phyloP scores from a whole-genome alignment of 2,888 invertebrate species.

The Ceriagrion tenellum region DNA sequence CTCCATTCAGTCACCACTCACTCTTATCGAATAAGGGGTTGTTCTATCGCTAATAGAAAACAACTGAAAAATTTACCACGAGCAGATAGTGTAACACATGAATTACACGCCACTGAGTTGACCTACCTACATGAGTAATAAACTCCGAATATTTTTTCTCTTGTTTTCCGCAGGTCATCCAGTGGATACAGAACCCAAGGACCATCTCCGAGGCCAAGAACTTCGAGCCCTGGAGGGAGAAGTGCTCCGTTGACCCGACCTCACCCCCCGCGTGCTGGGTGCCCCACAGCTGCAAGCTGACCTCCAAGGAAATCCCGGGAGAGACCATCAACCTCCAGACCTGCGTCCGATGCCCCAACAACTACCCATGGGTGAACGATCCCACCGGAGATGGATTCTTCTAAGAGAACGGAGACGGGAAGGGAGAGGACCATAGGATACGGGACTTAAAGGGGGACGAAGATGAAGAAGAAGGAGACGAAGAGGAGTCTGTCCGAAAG shows the following conservation, averaged over 20 bases:
- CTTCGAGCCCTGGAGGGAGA: constrained; percentile 97
- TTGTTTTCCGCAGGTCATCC: constrained; percentile 85
- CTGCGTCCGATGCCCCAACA: constrained; percentile 94
- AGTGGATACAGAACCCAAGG: constrained; percentile 96
- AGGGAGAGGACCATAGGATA: background rate
- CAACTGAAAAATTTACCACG: too few species aligned
- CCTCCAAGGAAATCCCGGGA: constrained; percentile 95
- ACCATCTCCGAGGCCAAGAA: constrained; percentile 91
- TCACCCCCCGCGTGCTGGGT: constrained; percentile 88
- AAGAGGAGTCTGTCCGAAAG: background rate
- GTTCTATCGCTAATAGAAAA: too few species aligned
- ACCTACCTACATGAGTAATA: background rate
- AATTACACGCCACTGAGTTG: too few species aligned
- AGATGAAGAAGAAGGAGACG: background rate
- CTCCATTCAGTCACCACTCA: too few species aligned
- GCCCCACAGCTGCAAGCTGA: constrained; percentile 94
- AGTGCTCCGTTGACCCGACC: constrained; percentile 91
- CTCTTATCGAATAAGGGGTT: too few species aligned
- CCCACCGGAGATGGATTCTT: constrained; percentile 94
- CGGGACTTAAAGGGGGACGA: background rate
- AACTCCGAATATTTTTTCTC: background rate
- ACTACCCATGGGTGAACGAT: constrained; percentile 97
- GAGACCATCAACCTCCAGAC: constrained; percentile 96
- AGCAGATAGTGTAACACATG: too few species aligned
- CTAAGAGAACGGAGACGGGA: constrained; percentile 78